Conservation (phyloP, 1,140 invertebrate genomes). For the Charaxes varanes region DNA sequence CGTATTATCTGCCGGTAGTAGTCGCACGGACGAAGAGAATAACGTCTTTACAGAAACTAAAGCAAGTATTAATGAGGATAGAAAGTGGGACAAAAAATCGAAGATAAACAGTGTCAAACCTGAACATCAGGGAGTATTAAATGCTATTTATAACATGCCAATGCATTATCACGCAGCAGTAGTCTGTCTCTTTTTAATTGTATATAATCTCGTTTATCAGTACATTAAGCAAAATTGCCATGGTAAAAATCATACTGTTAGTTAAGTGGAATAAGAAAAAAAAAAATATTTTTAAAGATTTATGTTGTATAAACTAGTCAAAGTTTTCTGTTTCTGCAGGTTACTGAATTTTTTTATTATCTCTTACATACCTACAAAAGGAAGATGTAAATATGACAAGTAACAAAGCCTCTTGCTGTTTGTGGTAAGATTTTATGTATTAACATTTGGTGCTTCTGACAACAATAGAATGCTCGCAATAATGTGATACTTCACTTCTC, state of each 20-base stretch:
- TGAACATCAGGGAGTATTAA: constrained; percentile 41
- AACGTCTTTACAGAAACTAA: neutral
- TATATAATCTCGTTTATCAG: constrained; percentile 71
- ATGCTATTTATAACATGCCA: constrained; percentile 62
- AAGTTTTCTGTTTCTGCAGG: constrained; percentile 12
- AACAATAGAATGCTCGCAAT: constrained; percentile 46
- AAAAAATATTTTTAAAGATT: constrained; percentile 18
- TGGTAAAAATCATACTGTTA: constrained; percentile 17
- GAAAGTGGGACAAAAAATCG: constrained; percentile 18
- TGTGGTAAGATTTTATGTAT: constrained; percentile 23
- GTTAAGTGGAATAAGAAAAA: constrained; percentile 17
- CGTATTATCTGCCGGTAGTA: constrained; percentile 9
- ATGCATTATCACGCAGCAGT: constrained; percentile 71
- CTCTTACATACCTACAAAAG: neutral
- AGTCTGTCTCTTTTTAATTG: constrained; percentile 68
- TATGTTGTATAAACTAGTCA: constrained; percentile 30
- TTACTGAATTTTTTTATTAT: constrained; percentile 8
- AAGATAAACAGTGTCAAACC: constrained; percentile 49
- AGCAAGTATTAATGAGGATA: neutral
- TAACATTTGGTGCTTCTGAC: constrained; percentile 61
- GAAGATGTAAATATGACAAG: constrained; percentile 23
- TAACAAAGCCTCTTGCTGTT: constrained; percentile 13
- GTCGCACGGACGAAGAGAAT: constrained; percentile 14
- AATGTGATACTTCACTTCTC: constrained; percentile 49
- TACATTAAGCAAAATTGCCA: constrained; percentile 63